Evolutionary conservation across 2,797 vertebrate species (phyloP).

Genomic region (Triplophysa yarkandensis): DNA sequence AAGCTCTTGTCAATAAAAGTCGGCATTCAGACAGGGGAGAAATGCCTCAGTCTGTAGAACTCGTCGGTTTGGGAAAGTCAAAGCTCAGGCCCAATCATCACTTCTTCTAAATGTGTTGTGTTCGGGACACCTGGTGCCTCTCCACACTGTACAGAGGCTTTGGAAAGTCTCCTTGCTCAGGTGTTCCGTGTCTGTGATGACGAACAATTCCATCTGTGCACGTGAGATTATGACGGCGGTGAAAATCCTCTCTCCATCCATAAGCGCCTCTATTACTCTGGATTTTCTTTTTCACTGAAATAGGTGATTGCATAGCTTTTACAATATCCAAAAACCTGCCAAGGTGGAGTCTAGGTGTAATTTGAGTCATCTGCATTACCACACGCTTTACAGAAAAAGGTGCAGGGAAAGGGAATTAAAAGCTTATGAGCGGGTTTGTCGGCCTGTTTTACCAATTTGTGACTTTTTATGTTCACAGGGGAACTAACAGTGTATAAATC

Average conservation of each 20-base stretch:
- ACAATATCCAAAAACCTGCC: constrained; percentile 30
- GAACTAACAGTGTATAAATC: constrained; percentile 9
- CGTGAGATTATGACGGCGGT: constrained; percentile 40
- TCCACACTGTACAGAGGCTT: constrained; percentile 37
- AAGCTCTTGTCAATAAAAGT: constrained; percentile 52
- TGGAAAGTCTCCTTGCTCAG: constrained; percentile 34
- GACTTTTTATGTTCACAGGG: constrained; percentile 5
- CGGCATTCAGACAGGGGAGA: constrained; percentile 37
- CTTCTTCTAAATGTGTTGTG: constrained; percentile 47
- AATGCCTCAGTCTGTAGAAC: constrained; percentile 19
- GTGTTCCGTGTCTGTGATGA: constrained; percentile 50
- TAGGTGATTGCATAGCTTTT: constrained; percentile 33
- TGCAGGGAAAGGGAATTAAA: constrained; percentile 29
- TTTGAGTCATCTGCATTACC: constrained; percentile 28
- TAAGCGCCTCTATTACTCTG: constrained; percentile 37
- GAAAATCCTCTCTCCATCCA: constrained; percentile 35
- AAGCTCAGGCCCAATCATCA: constrained; percentile 34
- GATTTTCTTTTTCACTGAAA: constrained; percentile 30
- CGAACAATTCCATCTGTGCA: constrained; percentile 45
- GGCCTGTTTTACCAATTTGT: constrained; percentile 25
- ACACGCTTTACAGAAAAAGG: constrained; percentile 17
- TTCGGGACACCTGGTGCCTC: constrained; percentile 54
- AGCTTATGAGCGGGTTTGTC: background rate
- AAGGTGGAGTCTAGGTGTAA: constrained; percentile 42
- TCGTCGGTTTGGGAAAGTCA: constrained; percentile 6